Evolutionary conservation across 2,113 vertebrate species (phyloP).

Genomic region (Tyrannus savana): DNA sequence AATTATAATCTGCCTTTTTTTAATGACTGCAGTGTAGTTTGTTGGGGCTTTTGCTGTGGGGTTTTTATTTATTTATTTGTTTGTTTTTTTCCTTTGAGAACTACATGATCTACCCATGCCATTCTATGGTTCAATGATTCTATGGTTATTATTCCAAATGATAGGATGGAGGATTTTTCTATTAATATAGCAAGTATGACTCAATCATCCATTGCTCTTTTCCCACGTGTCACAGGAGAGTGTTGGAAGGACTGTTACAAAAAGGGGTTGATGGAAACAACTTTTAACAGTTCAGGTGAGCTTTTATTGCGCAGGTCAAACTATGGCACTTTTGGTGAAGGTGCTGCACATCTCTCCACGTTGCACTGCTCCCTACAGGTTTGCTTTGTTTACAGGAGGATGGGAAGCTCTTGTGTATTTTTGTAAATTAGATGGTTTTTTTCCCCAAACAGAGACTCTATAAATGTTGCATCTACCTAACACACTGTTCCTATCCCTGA

Average conservation of each 20-base stretch:
- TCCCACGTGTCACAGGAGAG: not conserved
- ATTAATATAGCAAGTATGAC: not conserved
- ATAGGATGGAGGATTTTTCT: accelerated
- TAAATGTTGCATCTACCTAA: not conserved
- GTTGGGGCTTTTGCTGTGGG: too few relatives aligned
- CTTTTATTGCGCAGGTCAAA: not conserved
- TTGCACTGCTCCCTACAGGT: not conserved
- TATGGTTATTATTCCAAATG: not conserved
- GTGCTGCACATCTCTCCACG: not conserved
- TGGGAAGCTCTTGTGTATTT: not conserved
- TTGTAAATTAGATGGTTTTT: not conserved
- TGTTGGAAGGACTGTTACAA: not conserved
- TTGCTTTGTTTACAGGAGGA: not conserved
- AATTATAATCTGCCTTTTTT: not conserved
- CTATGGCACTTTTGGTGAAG: not conserved
- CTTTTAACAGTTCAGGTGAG: not conserved
- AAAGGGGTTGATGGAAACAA: not conserved
- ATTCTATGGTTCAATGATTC: not conserved
- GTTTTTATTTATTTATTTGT: not conserved
- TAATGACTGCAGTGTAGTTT: not conserved
- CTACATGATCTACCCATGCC: not conserved
- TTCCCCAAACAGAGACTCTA: not conserved
- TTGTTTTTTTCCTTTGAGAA: not conserved
- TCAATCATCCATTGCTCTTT: not conserved
- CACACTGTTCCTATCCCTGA: not conserved